Evolutionary conservation across 2,113 vertebrate species (phyloP).

Genomic region (Rattus norvegicus): GRCr8 NC_086032.1:5425501-5426000

Average conservation of each 20-base stretch:
- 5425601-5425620: background rate
- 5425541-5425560: background rate
- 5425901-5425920: too few species aligned
- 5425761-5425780: constrained; percentile 92
- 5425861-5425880: too few species aligned
- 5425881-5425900: too few species aligned
- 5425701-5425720: constrained; percentile 92
- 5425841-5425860: too few species aligned
- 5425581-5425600: background rate
- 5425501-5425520: background rate
- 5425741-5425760: constrained; percentile 89
- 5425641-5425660: constrained; percentile 94
- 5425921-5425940: too few species aligned
- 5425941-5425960: too few species aligned
- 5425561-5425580: background rate
- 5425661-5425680: constrained; percentile 90
- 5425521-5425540: background rate
- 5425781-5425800: constrained; percentile 85
- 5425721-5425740: constrained; percentile 91
- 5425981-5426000: too few species aligned
- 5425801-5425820: constrained; percentile 83
- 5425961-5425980: too few species aligned
- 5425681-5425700: constrained; percentile 90
- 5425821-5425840: too few species aligned
- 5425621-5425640: background rate